Evolutionary conservation across 2,888 invertebrate species (phyloP), one percentile per base, ranked within the genome.

Genomic region (Drosophila suboccidentalis): DNA sequence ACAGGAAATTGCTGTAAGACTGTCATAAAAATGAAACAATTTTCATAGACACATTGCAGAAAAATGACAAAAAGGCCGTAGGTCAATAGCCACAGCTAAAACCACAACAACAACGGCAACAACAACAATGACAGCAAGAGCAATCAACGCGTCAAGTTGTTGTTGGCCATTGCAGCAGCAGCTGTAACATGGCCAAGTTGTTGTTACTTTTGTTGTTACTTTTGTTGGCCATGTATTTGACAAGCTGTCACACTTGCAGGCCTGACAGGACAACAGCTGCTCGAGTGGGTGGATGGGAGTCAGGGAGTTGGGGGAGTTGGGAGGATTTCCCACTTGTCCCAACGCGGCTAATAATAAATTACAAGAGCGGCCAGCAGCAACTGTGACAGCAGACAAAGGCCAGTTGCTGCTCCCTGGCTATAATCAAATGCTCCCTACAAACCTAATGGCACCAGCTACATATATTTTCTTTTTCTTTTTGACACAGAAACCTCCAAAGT

Each of bases 291-390:
- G 47, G 47, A 15, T 38, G n/a, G 13, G 11, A 36, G 4, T 34
- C 34, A 34, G 19, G 22, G 4, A 19, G 69, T 17, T 4, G 13
- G 15, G 29, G 4, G 32, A 50, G 55, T 47, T 47, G 62, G 66
- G 5, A 10, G n/a, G 11, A 60, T 62, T 63, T 61, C 49, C 64
- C 75, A 78, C 78, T 78, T 85, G 85, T 75, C 66, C 73, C 77
- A 58, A 55, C 49, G 67, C 59, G 74, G 71, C 74, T 78, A 80
- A 87, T 87, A 87, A 87, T 87, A 87, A 89, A 82, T 89, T 77
- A 81, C 64, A 72, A 65, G 63, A 71, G 74, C 26, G 26, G 26
- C 26, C 4, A n/a, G n/a, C 67, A 66, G 44, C 62, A 71, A 71
- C 71, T 63, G 71, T 83, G 86, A 78, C 80, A 75, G 83, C 87